These are phyloP conservation scores for Oxyruncus cristatus DNA, from an alignment of 2,113 vertebrate species.

Conservation along the genomic window DNA sequence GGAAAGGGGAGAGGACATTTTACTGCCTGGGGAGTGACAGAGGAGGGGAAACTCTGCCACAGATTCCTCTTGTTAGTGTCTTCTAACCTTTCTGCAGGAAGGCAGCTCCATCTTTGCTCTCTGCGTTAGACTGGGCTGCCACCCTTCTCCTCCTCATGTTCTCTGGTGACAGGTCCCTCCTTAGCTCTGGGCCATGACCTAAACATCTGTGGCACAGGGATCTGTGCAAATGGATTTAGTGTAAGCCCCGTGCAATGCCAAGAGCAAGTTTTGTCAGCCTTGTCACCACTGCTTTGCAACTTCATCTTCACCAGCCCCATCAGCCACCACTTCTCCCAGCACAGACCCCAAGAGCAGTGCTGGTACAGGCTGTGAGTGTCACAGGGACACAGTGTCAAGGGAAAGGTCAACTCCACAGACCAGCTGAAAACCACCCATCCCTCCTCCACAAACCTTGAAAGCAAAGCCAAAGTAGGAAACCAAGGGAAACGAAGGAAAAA, in stretches of 20 bases:
- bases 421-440: background rate
- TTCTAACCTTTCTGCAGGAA: background rate
- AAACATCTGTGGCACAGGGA: background rate
- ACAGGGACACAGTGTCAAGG: background rate
- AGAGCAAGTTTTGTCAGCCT: background rate
- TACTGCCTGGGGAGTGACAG: background rate
- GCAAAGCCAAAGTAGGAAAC: background rate
- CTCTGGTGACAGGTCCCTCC: background rate
- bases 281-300: background rate
- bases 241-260: accelerated
- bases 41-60: background rate
- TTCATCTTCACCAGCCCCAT: background rate
- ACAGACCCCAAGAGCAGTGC: background rate
- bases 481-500: background rate
- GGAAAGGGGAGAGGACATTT: background rate
- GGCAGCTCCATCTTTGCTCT: background rate
- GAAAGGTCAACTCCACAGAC: background rate
- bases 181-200: background rate
- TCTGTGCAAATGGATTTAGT: accelerated
- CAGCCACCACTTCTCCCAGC: background rate
- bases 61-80: background rate
- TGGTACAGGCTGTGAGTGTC: accelerated
- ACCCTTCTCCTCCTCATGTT: background rate
- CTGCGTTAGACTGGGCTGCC: background rate
- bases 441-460: background rate